Evolutionary conservation across 2,797 vertebrate genomes (phyloP).

Genomic region (Melanogrammus aeglefinus): DNA sequence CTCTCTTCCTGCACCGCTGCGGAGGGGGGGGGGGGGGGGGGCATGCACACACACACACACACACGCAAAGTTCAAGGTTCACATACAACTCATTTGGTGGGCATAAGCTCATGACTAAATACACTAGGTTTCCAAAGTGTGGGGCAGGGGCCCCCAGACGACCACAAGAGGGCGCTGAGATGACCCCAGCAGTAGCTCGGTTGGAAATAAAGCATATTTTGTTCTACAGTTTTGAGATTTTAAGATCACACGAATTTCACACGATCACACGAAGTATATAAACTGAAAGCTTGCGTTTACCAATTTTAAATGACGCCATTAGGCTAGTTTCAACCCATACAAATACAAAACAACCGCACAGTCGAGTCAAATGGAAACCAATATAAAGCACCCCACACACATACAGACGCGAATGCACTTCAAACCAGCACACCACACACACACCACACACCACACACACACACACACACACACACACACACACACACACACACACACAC

Average conservation of each 20-base stretch:
- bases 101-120: background rate
- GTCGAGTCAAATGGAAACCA: no score
- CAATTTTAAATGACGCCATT: background rate
- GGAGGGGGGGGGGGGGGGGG: no score
- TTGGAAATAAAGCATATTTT: no score
- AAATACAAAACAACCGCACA: background rate
- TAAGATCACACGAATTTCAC: background rate
- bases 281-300: background rate
- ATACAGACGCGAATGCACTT: no score
- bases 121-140: background rate
- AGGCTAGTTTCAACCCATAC: background rate
- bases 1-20: constrained; percentile 95
- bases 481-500: constrained; percentile 39
- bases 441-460: background rate
- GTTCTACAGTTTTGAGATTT: no score
- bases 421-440: background rate
- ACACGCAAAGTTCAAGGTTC: constrained; percentile 8
- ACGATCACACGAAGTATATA: no score
- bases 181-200: background rate
- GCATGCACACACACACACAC: constrained; percentile 4
- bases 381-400: no score
- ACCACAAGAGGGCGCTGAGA: background rate
- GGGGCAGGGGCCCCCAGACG: background rate
- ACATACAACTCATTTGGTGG: background rate
- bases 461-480: background rate